Evolutionary conservation across 1,140 invertebrate species (phyloP).

Genomic region (Tetragnatha versicolor): DNA sequence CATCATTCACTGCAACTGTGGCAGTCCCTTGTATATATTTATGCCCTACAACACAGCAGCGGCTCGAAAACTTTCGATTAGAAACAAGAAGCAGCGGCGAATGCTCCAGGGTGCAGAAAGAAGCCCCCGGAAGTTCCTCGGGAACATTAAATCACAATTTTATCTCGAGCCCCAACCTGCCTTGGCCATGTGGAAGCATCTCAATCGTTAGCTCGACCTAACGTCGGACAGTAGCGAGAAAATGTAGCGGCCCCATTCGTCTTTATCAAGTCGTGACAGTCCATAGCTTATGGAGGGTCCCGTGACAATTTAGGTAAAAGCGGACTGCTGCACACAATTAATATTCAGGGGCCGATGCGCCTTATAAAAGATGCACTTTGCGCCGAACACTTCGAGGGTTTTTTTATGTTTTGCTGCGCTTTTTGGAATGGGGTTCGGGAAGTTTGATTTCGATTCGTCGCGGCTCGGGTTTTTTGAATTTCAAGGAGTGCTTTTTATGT

Average conservation of each 20-base stretch:
- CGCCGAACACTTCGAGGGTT: not conserved
- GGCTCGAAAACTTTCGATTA: too few species aligned
- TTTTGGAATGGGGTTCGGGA: too few species aligned
- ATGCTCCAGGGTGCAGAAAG: not conserved
- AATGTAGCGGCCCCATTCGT: conserved; percentile 18
- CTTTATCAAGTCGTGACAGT: conserved; percentile 34
- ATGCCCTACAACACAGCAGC: too few species aligned
- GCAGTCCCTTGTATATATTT: too few species aligned
- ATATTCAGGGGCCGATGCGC: conserved; percentile 38
- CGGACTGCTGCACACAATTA: conserved; percentile 40
- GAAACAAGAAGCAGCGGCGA: too few species aligned
- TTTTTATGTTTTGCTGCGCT: too few species aligned
- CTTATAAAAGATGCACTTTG: conserved; percentile 38
- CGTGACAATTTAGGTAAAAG: conserved; percentile 49
- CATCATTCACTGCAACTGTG: too few species aligned
- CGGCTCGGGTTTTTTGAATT: too few species aligned
- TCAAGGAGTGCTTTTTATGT: too few species aligned
- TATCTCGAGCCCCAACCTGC: conserved; percentile 4
- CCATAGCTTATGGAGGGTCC: conserved; percentile 39
- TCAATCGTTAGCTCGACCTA: conserved; percentile 24
- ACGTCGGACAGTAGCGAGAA: conserved; percentile 18
- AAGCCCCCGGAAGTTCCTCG: conserved; percentile 9
- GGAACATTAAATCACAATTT: conserved; percentile 51
- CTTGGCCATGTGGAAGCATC: not conserved
- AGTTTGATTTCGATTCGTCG: too few species aligned